phyloP scores from a whole-genome alignment of 2,888 invertebrate genomes.

The Standfussiana lucernea region DNA sequence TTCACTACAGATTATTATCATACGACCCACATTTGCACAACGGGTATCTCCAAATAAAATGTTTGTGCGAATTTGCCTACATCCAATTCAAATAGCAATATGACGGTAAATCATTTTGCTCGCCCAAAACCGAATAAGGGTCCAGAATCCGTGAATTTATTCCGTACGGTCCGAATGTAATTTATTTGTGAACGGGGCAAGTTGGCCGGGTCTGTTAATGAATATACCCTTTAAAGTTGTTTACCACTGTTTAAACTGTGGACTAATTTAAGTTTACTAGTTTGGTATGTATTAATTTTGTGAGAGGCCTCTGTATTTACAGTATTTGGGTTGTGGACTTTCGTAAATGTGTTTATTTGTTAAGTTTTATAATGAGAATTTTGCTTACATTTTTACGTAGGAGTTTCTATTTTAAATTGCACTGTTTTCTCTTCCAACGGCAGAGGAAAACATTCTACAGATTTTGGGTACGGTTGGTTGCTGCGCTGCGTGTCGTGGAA shows the following conservation, averaged over 20 bases:
- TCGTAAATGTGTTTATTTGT: constrained; percentile 23
- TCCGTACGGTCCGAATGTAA: constrained; percentile 48
- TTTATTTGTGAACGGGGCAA: constrained; percentile 57
- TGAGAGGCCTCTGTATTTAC: constrained; percentile 9
- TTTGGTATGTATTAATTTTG: constrained; percentile 38
- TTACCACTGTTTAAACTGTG: constrained; percentile 40
- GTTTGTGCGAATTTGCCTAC: constrained; percentile 38
- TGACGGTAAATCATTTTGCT: constrained; percentile 32
- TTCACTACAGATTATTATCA: constrained; percentile 22
- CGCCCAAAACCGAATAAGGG: constrained; percentile 25
- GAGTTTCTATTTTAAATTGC: too few species aligned
- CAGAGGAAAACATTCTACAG: too few species aligned
- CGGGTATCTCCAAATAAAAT: constrained; percentile 17
- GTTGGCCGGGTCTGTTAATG: constrained; percentile 46
- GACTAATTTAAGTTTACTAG: constrained; percentile 42
- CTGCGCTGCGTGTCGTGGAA: too few species aligned
- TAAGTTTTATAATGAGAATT: too few species aligned
- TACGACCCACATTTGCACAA: not conserved
- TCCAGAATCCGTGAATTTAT: constrained; percentile 46
- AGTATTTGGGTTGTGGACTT: constrained; percentile 3
- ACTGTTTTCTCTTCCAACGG: too few species aligned
- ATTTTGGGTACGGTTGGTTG: too few species aligned
- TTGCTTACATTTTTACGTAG: too few species aligned
- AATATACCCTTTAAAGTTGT: constrained; percentile 31
- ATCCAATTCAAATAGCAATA: constrained; percentile 45